Evolutionary conservation across 1,140 invertebrate species (phyloP).

Genomic region (Aradophagus sp.): DNA sequence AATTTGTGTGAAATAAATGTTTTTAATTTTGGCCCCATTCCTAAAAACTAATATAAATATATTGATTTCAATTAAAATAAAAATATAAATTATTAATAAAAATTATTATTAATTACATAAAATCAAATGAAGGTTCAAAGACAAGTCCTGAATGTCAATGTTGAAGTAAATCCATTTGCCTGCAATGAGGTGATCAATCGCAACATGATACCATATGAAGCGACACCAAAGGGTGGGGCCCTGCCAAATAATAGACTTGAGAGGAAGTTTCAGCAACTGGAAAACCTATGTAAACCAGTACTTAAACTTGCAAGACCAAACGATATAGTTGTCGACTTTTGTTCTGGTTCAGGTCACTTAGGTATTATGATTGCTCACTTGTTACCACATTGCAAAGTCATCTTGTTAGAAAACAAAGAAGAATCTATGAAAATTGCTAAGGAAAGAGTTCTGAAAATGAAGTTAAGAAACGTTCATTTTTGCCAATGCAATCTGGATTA

Average conservation of each 20-base stretch:
- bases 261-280: slow-evolving; percentile 91
- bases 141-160: slow-evolving; percentile 65
- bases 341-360: slow-evolving; percentile 93
- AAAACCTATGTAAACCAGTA: slow-evolving; percentile 89
- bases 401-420: slow-evolving; percentile 95
- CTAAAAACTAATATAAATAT: no score
- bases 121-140: no score
- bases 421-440: slow-evolving; percentile 86
- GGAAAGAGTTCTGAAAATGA: slow-evolving; percentile 80
- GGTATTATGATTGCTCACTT: slow-evolving; percentile 89
- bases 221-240: slow-evolving; percentile 85
- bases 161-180: slow-evolving; percentile 69
- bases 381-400: slow-evolving; percentile 83
- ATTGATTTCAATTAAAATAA: no score
- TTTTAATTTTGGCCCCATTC: no score
- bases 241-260: slow-evolving; percentile 83
- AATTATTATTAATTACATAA: no score
- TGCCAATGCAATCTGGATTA: slow-evolving; percentile 93
- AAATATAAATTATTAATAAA: no score
- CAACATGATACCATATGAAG: slow-evolving; percentile 80
- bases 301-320: slow-evolving; percentile 78
- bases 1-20: no score
- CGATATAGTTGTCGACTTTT: slow-evolving; percentile 91
- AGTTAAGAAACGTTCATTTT: slow-evolving; percentile 85
- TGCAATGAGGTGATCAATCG: slow-evolving; percentile 77